Percentiles rank a stretch among this genome's conserved stretches.
These are phyloP conservation scores for Drosophila robusta DNA, from an alignment of 2,888 invertebrate species.

Conservation along the genomic window DNA sequence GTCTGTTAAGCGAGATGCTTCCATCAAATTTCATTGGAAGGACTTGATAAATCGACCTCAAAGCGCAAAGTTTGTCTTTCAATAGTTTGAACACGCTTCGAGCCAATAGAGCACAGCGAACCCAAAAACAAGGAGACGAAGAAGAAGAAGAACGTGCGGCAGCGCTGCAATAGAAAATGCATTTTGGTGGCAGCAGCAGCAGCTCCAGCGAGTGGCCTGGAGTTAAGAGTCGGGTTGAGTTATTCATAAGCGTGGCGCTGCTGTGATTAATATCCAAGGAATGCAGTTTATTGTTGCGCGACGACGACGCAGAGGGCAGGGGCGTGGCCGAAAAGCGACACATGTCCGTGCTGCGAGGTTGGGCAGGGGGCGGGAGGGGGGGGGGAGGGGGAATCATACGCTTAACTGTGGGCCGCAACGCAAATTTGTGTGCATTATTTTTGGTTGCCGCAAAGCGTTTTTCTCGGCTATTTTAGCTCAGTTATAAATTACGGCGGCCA, in stretches of 20 bases:
- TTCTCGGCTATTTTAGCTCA: slow-evolving; percentile 72
- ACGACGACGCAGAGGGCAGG: slow-evolving; percentile 32
- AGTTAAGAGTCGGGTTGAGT: slow-evolving; percentile 34
- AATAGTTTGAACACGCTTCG: slow-evolving; percentile 11
- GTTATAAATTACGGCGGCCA: slow-evolving; percentile 76
- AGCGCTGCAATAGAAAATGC: slow-evolving; percentile 7
- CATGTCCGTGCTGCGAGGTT: slow-evolving; percentile 17
- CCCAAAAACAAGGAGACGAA: slow-evolving; percentile 1
- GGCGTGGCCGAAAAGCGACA: slow-evolving; percentile 60
- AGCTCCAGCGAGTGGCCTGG: slow-evolving; percentile 13
- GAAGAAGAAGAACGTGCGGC: neutral
- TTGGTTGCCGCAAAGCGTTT: slow-evolving; percentile 61
- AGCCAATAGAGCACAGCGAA: slow-evolving; percentile 16
- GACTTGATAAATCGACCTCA: neutral
- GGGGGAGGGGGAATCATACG: slow-evolving; percentile 3
- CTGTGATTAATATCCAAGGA: slow-evolving; percentile 77
- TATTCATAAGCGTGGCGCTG: slow-evolving; percentile 61
- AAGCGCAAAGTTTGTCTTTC: slow-evolving; percentile 5
- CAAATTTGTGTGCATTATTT: slow-evolving; percentile 76
- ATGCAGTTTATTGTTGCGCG: slow-evolving; percentile 76
- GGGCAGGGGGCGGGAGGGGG: slow-evolving; percentile 9
- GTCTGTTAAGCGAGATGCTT: neutral
- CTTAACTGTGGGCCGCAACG: slow-evolving; percentile 47
- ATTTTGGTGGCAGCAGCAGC: slow-evolving; percentile 9
- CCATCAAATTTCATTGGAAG: neutral